phyloP scores from a whole-genome alignment of 2,888 invertebrate species.

The Eristalinus aeneus region DNA sequence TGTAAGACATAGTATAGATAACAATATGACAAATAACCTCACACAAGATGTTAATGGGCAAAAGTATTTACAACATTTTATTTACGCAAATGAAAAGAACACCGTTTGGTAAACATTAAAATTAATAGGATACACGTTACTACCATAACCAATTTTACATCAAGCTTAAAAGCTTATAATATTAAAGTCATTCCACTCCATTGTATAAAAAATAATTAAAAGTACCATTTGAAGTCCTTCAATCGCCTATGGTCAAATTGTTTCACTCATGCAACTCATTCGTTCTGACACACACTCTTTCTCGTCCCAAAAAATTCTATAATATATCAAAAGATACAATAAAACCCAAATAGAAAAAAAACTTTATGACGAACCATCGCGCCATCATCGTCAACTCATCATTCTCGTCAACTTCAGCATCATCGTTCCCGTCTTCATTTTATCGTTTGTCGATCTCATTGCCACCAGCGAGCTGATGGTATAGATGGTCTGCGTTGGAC shows the following conservation, averaged over 20 bases:
- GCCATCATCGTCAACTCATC: conserved; percentile 57
- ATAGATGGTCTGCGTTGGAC: neutral
- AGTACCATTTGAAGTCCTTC: neutral
- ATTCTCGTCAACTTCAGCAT: conserved; percentile 52
- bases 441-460: conserved; percentile 55
- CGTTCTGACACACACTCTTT: neutral
- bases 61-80: too few species aligned
- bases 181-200: neutral
- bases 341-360: neutral
- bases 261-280: neutral
- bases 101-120: too few species aligned
- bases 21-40: too few species aligned
- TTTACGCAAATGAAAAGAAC: too few species aligned
- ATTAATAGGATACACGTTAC: neutral
- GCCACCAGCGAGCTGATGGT: conserved; percentile 21
- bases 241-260: neutral
- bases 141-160: neutral
- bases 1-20: too few species aligned
- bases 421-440: conserved; percentile 54
- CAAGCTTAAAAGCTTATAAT: neutral
- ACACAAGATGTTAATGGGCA: too few species aligned
- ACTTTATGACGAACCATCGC: conserved; percentile 24
- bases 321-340: neutral
- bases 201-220: neutral
- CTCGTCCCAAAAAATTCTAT: neutral